These are phyloP conservation scores for Mustela lutreola DNA, from an alignment of 2,113 vertebrate species.

Conservation along the genomic window DNA sequence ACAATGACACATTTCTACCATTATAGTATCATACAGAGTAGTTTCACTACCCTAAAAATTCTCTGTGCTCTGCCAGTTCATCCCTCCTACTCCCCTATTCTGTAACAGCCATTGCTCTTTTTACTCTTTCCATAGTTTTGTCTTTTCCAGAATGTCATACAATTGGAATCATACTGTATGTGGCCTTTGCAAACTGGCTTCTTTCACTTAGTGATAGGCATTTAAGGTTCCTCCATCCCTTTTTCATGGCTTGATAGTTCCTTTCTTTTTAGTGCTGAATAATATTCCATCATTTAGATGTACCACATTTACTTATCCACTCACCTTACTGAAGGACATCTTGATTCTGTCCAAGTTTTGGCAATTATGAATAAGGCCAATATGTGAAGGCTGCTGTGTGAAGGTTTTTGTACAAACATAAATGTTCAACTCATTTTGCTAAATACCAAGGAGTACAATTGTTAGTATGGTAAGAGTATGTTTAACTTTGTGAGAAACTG, in stretches of 20 bases:
- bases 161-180: not conserved
- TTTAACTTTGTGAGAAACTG: conserved; percentile 13
- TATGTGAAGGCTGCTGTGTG: not conserved
- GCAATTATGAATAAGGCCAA: not conserved
- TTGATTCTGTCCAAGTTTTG: not conserved
- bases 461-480: not conserved
- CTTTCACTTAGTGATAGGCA: not conserved
- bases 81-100: not conserved
- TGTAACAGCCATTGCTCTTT: not conserved
- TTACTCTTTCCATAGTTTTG: not conserved
- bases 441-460: not conserved
- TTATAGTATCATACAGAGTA: not conserved
- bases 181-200: not conserved
- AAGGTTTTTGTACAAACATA: not conserved
- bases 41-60: not conserved
- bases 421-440: not conserved
- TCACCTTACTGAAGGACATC: not conserved
- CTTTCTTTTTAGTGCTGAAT: not conserved
- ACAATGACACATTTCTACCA: not conserved
- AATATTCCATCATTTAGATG: not conserved
- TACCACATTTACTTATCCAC: not conserved
- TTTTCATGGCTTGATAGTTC: not conserved
- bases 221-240: not conserved
- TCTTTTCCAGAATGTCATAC: not conserved
- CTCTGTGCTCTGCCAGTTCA: not conserved